These are phyloP conservation scores for Platorchestia sp. DNA, from an alignment of 1,140 invertebrate genomes.

Conservation along the genomic window DNA sequence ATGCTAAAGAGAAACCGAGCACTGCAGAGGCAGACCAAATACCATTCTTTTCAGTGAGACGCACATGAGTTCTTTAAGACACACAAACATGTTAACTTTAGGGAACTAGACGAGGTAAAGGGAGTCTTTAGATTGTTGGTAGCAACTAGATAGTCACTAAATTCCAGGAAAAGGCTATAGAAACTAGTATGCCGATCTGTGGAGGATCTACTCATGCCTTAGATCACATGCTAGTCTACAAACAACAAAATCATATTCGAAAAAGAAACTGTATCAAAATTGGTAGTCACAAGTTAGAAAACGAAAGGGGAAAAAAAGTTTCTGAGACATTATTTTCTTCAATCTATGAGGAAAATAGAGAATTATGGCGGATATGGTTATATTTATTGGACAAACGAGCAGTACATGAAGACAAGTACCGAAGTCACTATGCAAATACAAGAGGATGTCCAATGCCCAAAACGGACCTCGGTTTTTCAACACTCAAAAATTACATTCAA, in stretches of 20 bases:
- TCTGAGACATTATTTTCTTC: not conserved
- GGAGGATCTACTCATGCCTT: conserved; percentile 54
- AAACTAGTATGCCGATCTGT: conserved; percentile 18
- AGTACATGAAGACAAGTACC: conserved; percentile 27
- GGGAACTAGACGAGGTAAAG: not conserved
- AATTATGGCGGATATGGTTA: conserved; percentile 48
- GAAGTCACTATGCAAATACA: conserved; percentile 1
- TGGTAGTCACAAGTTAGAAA: conserved; percentile 25
- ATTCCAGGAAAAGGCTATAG: conserved; percentile 24
- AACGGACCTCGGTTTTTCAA: not conserved
- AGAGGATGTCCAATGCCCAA: not conserved
- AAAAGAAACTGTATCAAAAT: not conserved
- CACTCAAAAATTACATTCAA: conserved; percentile 6
- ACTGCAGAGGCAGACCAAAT: not conserved
- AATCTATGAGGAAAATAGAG: conserved; percentile 53
- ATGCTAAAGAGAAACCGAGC: not conserved
- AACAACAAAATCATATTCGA: conserved; percentile 9
- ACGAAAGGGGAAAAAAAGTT: conserved; percentile 22
- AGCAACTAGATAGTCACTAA: conserved; percentile 22
- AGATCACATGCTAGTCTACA: conserved; percentile 51
- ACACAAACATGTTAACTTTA: conserved; percentile 2
- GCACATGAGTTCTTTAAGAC: not conserved
- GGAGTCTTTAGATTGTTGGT: not conserved
- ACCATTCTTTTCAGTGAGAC: not conserved
- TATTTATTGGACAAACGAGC: conserved; percentile 50